A percentile compares a stretch with the other conserved stretches of the same genome.
Conservation (phyloP, 2,888 invertebrate genomes). For the Anticlea derivata region DNA sequence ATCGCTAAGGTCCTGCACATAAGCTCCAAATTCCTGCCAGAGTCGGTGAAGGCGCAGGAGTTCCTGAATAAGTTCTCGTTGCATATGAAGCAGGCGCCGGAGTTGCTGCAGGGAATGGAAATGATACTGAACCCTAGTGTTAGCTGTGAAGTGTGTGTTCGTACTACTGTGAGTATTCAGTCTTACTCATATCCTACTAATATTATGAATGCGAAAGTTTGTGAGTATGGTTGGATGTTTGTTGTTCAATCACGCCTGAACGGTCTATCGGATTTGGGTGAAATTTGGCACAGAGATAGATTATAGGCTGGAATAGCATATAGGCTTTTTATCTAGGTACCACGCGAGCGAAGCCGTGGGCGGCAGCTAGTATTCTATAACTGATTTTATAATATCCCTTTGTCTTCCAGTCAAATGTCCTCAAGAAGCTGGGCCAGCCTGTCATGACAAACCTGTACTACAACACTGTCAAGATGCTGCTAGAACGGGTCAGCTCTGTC, state of each 20-base stretch:
- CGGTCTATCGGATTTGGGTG: no score
- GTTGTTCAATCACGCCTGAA: no score
- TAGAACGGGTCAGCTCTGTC: constrained; percentile 97
- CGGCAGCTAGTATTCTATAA: neutral
- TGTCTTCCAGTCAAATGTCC: constrained; percentile 85
- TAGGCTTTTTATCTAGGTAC: neutral
- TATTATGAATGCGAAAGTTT: no score
- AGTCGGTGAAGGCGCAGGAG: constrained; percentile 95
- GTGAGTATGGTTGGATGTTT: no score
- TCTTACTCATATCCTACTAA: no score
- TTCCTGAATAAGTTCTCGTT: constrained; percentile 92
- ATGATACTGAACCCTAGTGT: constrained; percentile 94
- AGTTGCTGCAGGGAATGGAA: constrained; percentile 90
- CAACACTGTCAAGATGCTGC: constrained; percentile 96
- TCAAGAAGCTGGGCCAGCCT: constrained; percentile 96
- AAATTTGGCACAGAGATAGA: no score
- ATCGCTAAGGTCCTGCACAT: constrained; percentile 86
- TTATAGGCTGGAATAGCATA: no score
- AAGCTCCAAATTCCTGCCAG: constrained; percentile 92
- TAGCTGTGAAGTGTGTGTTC: constrained; percentile 97
- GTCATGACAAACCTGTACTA: constrained; percentile 98
- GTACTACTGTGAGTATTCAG: constrained; percentile 87
- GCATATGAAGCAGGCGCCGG: constrained; percentile 89
- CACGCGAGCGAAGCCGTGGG: no score
- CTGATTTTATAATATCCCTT: neutral